A percentile compares a stretch with the other conserved stretches of the same genome.
phyloP scores from a whole-genome alignment of 1,140 invertebrate species.

The Aphidius ervi region DNA sequence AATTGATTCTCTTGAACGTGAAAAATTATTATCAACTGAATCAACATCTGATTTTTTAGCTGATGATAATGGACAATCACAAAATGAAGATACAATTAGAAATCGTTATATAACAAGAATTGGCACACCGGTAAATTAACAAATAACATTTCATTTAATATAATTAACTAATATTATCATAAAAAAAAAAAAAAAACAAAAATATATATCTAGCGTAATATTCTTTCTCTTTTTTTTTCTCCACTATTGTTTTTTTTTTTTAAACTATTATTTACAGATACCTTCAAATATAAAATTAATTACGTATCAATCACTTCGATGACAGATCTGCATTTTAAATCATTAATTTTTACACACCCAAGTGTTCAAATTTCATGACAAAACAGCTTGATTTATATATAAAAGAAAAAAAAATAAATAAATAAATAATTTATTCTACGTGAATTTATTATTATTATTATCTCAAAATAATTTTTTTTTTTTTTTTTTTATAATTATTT shows the following conservation, averaged over 20 bases:
- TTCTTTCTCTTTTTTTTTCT: not conserved
- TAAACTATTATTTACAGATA: conserved; percentile 20
- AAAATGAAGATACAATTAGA: conserved; percentile 61
- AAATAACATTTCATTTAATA: conserved; percentile 17
- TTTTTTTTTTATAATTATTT: too few relatives aligned
- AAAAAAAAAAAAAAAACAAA: not conserved
- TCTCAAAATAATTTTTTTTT: too few relatives aligned
- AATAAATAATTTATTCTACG: too few relatives aligned
- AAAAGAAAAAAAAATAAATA: too few relatives aligned
- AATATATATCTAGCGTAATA: not conserved
- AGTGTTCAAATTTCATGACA: not conserved
- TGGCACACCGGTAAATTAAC: conserved; percentile 53
- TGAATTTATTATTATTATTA: too few relatives aligned
- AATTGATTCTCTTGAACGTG: conserved; percentile 52
- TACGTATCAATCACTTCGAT: conserved; percentile 25
- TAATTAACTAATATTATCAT: not conserved
- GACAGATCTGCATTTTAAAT: conserved; percentile 6
- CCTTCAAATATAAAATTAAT: conserved; percentile 20
- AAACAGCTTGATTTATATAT: too few relatives aligned
- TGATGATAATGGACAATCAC: conserved; percentile 54
- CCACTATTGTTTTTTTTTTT: not conserved
- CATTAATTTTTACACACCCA: conserved; percentile 1
- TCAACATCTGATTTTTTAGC: conserved; percentile 53
- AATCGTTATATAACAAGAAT: conserved; percentile 62
- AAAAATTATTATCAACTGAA: conserved; percentile 52